Conservation (phyloP, 2,888 invertebrate species). For the Dugesia japonica region DNA sequence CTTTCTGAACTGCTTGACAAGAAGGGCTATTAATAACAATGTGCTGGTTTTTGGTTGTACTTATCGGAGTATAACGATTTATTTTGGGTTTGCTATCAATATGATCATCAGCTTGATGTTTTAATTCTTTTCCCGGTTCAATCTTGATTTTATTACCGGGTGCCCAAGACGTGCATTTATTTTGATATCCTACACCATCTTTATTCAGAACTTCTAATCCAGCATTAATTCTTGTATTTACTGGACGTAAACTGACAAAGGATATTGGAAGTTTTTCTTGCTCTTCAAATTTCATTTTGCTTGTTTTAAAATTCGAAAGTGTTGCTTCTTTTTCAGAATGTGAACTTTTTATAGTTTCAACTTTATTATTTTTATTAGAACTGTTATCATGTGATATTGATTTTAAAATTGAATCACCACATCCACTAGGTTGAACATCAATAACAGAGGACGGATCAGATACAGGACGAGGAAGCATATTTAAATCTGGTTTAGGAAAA, state of each 20-base stretch:
- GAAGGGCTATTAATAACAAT: no score
- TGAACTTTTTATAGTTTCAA: neutral
- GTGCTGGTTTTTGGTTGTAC: neutral
- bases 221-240: neutral
- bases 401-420: neutral
- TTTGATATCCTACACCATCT: neutral
- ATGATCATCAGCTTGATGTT: neutral
- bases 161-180: neutral
- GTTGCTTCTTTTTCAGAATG: neutral
- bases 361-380: neutral
- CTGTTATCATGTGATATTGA: neutral
- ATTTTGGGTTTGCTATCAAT: neutral
- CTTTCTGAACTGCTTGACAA: no score
- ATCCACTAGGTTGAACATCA: neutral
- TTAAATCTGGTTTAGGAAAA: neutral
- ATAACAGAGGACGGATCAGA: neutral
- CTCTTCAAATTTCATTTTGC: neutral
- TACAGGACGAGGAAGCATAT: neutral
- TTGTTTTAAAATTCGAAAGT: neutral
- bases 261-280: neutral
- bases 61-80: neutral
- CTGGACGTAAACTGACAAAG: neutral
- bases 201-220: no score
- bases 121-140: neutral
- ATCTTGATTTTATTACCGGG: neutral